Base-by-base conservation (phyloP, 37 sponge, comb jelly and placozoan species). In the Cladorhizidae sp. region DNA sequence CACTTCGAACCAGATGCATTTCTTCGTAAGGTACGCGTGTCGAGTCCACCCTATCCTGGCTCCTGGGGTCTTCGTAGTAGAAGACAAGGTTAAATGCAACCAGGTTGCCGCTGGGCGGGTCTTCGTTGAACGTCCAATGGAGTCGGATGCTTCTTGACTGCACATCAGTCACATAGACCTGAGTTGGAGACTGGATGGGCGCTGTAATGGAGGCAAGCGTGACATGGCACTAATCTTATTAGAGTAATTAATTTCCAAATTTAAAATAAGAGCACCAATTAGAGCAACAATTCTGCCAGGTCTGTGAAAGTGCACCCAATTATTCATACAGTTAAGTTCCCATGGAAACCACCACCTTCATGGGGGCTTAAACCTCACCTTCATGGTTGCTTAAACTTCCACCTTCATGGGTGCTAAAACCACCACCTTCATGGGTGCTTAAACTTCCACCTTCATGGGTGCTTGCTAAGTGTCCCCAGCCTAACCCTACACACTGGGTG, bases 121-220 rank as follows among this genome's bases (percentile, higher is more conserved):
- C 14, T 33, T 82, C 83, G 23, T 40, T 17, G 77, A 76, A 84
- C 0, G 49, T 49, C 84, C 84, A 84, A 69, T 76, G 64, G 31
- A 84, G 68, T 0, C 29, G 69, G 0, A 68, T n/a, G 20, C 76
- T 76, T 37, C 29, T 43, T 23, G 74, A 22, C 25, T 49, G 28
- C 29, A 73, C 15, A 51, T 74, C 35, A 8, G 83, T 58, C 37
- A 73, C 31, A n/a, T 82, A 82, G 54, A 82, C 21, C 17, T 64
- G 42, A 32, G 54, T 82, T 3, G 81, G 72, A 9, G 81, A 59
- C 17, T 81, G 72, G 18, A 11, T 11, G 40, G 83, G 83, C 29
- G 52, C 83, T 82, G 65, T 42, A 29, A 12, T 63, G 8, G 64
- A 6, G 35, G 25, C 3, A 49, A 79, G 26, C 58, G 18, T 59